Percentiles rank a stretch among this genome's conserved stretches.
Conservation (phyloP, 2,888 invertebrate species). For the Harmothoe impar region DNA sequence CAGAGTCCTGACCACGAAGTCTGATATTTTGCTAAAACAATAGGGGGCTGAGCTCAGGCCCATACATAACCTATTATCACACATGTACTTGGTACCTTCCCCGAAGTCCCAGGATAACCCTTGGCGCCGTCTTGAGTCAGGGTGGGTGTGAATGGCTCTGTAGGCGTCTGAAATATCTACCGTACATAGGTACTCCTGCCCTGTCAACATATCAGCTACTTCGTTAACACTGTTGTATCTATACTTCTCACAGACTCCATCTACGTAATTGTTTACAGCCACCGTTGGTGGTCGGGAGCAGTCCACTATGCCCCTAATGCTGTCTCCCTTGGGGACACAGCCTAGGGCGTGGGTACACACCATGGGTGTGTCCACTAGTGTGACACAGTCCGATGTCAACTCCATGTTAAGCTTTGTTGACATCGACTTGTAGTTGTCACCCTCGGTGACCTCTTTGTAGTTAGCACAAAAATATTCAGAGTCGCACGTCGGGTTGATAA, state of each 20-base stretch:
- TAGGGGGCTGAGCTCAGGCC: too few relatives aligned
- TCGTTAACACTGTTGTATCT: background rate
- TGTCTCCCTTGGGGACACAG: too few relatives aligned
- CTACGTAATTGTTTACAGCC: background rate
- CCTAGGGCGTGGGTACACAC: background rate
- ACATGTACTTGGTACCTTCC: background rate
- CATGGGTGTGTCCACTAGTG: background rate
- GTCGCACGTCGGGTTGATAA: background rate
- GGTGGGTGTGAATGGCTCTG: too few relatives aligned
- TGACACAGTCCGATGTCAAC: background rate
- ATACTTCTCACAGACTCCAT: too few relatives aligned
- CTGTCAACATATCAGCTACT: background rate
- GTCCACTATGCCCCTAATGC: too few relatives aligned
- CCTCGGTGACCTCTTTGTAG: background rate
- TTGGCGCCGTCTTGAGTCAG: background rate
- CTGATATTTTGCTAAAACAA: too few relatives aligned
- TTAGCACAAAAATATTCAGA: background rate
- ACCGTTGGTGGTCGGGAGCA: too few relatives aligned
- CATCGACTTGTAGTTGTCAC: background rate
- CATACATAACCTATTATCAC: too few relatives aligned
- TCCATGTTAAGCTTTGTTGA: background rate
- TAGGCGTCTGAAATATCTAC: background rate
- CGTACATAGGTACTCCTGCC: background rate
- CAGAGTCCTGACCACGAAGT: too few relatives aligned
- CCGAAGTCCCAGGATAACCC: background rate